A percentile compares a stretch with the other conserved stretches of the same genome.
These are phyloP conservation scores for Halotydeus destructor DNA, from an alignment of 1,140 invertebrate genomes.

Conservation along the genomic window DNA sequence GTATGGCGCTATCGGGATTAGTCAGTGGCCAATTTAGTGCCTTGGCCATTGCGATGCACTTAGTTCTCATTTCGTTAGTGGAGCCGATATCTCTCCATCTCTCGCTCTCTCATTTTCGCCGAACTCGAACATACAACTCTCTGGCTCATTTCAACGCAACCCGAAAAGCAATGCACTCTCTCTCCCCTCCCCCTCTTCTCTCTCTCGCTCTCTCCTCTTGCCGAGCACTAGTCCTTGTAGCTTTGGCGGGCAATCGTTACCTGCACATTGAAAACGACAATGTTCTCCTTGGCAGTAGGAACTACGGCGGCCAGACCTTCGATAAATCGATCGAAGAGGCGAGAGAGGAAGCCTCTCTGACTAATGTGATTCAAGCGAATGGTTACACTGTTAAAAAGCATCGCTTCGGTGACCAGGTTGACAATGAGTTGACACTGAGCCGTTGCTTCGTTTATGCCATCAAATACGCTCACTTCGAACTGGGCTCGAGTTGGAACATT, in stretches of 20 bases:
- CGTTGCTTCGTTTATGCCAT: slow-evolving; percentile 30
- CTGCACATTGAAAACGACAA: slow-evolving; percentile 80
- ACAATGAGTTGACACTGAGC: slow-evolving; percentile 46
- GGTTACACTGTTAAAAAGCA: slow-evolving; percentile 84
- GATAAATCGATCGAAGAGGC: slow-evolving; percentile 64
- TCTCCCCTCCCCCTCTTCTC: background rate
- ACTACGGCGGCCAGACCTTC: slow-evolving; percentile 78
- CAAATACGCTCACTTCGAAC: slow-evolving; percentile 76
- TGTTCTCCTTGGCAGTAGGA: slow-evolving; percentile 72
- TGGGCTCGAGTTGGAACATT: slow-evolving; percentile 82
- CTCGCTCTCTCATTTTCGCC: background rate
- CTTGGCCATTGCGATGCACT: background rate
- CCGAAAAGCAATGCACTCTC: background rate
- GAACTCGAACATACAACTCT: too few relatives aligned
- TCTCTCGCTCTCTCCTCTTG: background rate
- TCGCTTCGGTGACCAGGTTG: slow-evolving; percentile 73
- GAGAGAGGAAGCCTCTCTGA: slow-evolving; percentile 73
- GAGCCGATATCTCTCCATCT: background rate
- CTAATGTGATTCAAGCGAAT: slow-evolving; percentile 82
- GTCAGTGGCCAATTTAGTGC: too few relatives aligned
- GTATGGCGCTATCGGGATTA: background rate
- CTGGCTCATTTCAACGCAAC: too few relatives aligned
- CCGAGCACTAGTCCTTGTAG: background rate
- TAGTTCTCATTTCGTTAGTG: background rate
- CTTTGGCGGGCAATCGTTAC: slow-evolving; percentile 23